These are phyloP conservation scores for Drosophila niveifrons DNA, from an alignment of 2,888 invertebrate genomes.

Conservation along the genomic window DNA sequence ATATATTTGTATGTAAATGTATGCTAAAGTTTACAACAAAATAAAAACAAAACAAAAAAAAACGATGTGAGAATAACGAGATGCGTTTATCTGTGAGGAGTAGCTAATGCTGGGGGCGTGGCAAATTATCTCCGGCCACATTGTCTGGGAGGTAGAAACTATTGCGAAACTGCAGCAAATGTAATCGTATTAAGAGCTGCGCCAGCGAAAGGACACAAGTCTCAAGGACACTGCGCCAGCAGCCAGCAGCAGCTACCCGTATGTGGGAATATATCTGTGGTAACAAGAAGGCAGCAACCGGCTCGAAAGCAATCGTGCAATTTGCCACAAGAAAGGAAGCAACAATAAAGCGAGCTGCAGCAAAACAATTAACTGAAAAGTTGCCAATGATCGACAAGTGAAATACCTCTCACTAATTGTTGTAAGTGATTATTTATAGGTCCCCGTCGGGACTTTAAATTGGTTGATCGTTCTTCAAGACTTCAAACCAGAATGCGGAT, in stretches of 20 bases:
- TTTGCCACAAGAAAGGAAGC: slow-evolving; percentile 48
- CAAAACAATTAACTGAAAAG: slow-evolving; percentile 1
- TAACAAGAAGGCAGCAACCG: slow-evolving; percentile 40
- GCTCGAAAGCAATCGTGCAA: slow-evolving; percentile 54
- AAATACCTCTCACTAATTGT: slow-evolving; percentile 11
- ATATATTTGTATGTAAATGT: slow-evolving; percentile 74
- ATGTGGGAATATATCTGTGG: slow-evolving; percentile 17
- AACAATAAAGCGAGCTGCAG: slow-evolving; percentile 36
- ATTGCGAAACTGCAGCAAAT: slow-evolving; percentile 27
- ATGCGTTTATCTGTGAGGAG: background rate
- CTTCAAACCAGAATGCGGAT: no score
- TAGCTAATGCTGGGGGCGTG: slow-evolving; percentile 19
- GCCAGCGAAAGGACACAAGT: slow-evolving; percentile 17
- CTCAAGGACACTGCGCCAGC: slow-evolving; percentile 45
- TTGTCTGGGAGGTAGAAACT: background rate
- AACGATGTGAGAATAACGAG: slow-evolving; percentile 41
- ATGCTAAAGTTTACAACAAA: slow-evolving; percentile 69
- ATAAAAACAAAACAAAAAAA: slow-evolving; percentile 32
- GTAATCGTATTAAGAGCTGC: slow-evolving; percentile 42
- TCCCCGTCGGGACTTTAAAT: no score
- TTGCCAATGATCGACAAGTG: background rate
- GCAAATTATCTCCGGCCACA: background rate
- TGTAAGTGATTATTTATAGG: no score
- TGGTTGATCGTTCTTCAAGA: no score
- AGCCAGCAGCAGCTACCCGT: slow-evolving; percentile 8